Evolutionary conservation across 1,140 invertebrate species (phyloP).

Genomic region (Muscidifurax raptorellus): DNA sequence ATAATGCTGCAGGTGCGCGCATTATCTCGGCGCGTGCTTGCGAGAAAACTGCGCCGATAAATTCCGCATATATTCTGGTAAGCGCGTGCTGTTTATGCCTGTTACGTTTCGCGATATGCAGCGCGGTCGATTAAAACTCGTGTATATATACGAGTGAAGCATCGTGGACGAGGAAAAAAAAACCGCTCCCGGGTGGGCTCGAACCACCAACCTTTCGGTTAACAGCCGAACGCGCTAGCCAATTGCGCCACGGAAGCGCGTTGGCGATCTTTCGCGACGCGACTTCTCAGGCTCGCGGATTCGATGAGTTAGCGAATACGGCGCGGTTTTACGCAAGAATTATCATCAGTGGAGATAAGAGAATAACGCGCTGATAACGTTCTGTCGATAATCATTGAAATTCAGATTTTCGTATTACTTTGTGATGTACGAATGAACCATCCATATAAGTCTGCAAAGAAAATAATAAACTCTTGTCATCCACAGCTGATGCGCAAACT

Average conservation of each 20-base stretch:
- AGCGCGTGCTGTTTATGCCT: not conserved
- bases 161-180: conserved; percentile 39
- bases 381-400: no score
- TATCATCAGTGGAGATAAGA: no score
- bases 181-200: conserved; percentile 83
- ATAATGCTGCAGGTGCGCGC: not conserved
- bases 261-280: not conserved
- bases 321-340: no score
- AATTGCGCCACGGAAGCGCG: conserved; percentile 87
- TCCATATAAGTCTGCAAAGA: no score
- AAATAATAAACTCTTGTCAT: not conserved
- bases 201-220: conserved; percentile 93
- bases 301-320: no score
- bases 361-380: no score
- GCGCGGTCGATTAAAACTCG: no score
- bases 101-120: not conserved
- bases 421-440: no score
- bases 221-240: conserved; percentile 92
- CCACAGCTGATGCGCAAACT: no score
- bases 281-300: no score
- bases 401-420: no score
- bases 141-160: not conserved
- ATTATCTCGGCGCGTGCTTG: not conserved
- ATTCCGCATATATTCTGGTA: not conserved
- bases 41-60: not conserved